Conservation (phyloP, 1,140 invertebrate genomes). For the Copidosoma floridanum region DNA sequence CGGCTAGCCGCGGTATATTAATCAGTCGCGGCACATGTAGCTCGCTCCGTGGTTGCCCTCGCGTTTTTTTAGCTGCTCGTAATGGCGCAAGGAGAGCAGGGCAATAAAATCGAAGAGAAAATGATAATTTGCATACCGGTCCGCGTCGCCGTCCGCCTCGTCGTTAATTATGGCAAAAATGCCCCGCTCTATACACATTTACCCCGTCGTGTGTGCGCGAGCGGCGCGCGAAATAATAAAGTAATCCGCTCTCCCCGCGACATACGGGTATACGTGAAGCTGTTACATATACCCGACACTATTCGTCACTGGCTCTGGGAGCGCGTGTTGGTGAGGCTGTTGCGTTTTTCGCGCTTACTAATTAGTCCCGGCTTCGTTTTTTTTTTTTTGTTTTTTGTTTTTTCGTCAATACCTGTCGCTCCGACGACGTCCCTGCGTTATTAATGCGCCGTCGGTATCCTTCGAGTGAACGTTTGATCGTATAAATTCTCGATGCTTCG, state of each 20-base stretch:
- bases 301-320: too few species aligned
- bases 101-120: constrained; percentile 4
- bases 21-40: too few species aligned
- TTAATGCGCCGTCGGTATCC: not conserved
- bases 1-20: too few species aligned
- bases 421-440: constrained; percentile 5
- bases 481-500: too few species aligned
- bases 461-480: too few species aligned
- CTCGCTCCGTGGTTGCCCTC: too few species aligned
- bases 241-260: not conserved
- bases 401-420: not conserved
- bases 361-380: too few species aligned
- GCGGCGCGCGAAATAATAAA: not conserved
- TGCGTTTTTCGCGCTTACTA: not conserved
- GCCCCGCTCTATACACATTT: too few species aligned
- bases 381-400: too few species aligned
- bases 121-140: constrained; percentile 24
- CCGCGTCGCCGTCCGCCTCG: not conserved
- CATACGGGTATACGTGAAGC: not conserved
- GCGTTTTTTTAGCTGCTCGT: not conserved
- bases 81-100: not conserved
- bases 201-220: too few species aligned
- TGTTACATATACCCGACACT: too few species aligned
- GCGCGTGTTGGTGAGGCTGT: too few species aligned
- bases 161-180: not conserved